Base-by-base conservation (phyloP, 2,888 invertebrate genomes). In the Cryptus armator region DNA sequence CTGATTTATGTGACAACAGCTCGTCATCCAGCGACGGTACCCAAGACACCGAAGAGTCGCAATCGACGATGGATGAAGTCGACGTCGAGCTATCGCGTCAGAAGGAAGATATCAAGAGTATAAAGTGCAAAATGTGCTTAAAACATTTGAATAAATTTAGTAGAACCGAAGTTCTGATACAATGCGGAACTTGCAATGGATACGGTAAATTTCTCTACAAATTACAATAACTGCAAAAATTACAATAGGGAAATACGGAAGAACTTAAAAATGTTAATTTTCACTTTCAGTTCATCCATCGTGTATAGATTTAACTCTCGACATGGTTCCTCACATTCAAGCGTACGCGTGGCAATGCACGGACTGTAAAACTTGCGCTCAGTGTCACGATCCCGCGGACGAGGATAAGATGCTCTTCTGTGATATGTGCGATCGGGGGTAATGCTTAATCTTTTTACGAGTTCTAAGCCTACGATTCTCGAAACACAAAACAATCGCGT, bases 361-460 rank as follows among this genome's bases (percentile, higher is more conserved):
- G 89, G 98, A 98, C 90, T 99, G 99, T 94, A 99, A 99, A 95
- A 96, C 96, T 70, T 99, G 99, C 94, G 96, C 96, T 86, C 96
- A 96, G 88, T 99, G 99, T 94, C 95, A 96, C 89, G 96, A 96
- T 93, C 96, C 97, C 48, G 96, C 96, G 87, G 97, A 97, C 93
- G 97, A 97, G 94, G 97, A 97, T 92, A 97, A 98, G 94, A 98
- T 98, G 98, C 95, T 99, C 91, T 98, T 97, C 94, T 99, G 99
- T 94, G 98, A 99, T 94, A 96, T 97, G 91, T 99, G 99, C 94
- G 99, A 99, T 94, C 95, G 98, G 92, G 98, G 98, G 94, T 95
- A 91, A 89, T 92, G 86, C 67, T 71, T 16, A 24, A 24, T 24
- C 24, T 24, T 24, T 24, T 24, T 2, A 24, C 3, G 24, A 24